These are phyloP conservation scores for Ursus arctos DNA, from an alignment of 2,113 vertebrate species.

Conservation along the genomic window DNA sequence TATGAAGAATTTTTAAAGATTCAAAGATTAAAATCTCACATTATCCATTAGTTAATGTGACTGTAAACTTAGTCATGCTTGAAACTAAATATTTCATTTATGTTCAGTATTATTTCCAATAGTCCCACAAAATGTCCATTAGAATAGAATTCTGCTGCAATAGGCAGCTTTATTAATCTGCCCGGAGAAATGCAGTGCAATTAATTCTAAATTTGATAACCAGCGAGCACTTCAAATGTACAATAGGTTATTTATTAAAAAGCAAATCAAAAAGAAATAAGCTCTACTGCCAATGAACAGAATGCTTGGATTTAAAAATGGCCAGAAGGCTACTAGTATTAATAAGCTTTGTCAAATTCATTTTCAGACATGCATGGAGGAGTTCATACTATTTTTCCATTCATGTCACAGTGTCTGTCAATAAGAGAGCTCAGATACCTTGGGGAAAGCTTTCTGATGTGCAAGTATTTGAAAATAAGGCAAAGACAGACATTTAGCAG, in stretches of 20 bases:
- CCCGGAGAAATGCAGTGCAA: slow-evolving; percentile 61
- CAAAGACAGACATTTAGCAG: slow-evolving; percentile 51
- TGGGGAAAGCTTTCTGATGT: slow-evolving; percentile 56
- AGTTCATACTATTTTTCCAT: slow-evolving; percentile 35
- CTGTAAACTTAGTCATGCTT: slow-evolving; percentile 58
- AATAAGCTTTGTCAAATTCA: slow-evolving; percentile 67
- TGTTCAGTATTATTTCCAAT: slow-evolving; percentile 54
- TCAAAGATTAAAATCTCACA: slow-evolving; percentile 54
- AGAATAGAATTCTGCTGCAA: slow-evolving; percentile 44
- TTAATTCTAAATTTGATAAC: slow-evolving; percentile 74
- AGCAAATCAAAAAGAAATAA: slow-evolving; percentile 69
- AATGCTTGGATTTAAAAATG: slow-evolving; percentile 65
- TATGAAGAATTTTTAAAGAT: background rate
- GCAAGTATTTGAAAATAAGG: slow-evolving; percentile 5
- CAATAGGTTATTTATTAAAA: slow-evolving; percentile 72
- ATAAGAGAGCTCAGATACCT: slow-evolving; percentile 37
- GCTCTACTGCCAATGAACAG: slow-evolving; percentile 38
- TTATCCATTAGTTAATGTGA: slow-evolving; percentile 31
- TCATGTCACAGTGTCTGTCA: slow-evolving; percentile 61
- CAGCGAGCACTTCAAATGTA: slow-evolving; percentile 49
- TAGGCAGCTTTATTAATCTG: slow-evolving; percentile 47
- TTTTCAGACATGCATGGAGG: slow-evolving; percentile 54
- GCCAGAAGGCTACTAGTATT: slow-evolving; percentile 61
- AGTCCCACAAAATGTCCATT: slow-evolving; percentile 17
- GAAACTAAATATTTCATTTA: slow-evolving; percentile 66